A percentile compares a stretch with the other conserved stretches of the same genome.
Conservation (phyloP, 2,113 vertebrate genomes). For the Chaetodon auriga region DNA sequence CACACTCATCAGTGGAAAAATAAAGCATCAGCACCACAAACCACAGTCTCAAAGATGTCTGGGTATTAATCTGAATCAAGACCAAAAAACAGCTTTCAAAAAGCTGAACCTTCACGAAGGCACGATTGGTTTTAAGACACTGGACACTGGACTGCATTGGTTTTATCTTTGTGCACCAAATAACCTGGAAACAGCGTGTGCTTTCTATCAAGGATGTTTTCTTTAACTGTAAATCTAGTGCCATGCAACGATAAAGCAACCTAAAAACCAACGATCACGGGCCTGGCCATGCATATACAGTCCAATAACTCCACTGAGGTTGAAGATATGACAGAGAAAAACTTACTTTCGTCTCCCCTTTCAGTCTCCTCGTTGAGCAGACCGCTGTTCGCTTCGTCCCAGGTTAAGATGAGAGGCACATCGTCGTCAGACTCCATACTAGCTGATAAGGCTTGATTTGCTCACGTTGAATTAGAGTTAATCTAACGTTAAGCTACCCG, state of each 20-base stretch:
- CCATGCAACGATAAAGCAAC: neutral
- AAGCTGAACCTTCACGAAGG: neutral
- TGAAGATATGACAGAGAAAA: neutral
- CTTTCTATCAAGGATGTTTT: too few species aligned
- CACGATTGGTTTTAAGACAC: too few species aligned
- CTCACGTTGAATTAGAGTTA: neutral
- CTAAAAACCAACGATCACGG: neutral
- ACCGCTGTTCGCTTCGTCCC: slow-evolving; percentile 88
- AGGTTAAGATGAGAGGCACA: slow-evolving; percentile 94
- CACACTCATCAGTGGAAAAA: neutral
- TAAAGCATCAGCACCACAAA: neutral
- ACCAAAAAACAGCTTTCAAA: neutral
- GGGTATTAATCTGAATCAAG: neutral
- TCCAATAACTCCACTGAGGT: neutral
- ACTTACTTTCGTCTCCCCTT: slow-evolving; percentile 90
- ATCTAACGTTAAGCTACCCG: neutral
- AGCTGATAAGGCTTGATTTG: neutral
- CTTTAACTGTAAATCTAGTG: neutral
- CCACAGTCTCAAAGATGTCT: neutral
- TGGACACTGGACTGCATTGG: too few species aligned
- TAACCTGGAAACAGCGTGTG: neutral
- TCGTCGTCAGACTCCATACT: slow-evolving; percentile 90
- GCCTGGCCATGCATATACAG: neutral
- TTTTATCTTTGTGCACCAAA: neutral
- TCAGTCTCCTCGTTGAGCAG: slow-evolving; percentile 81